Conservation (phyloP, 1,140 invertebrate genomes). For the roundworm (Caenorhabditis elegans) region WBcel235 BX284605.5:3123501-3124000, state of each 20-base stretch:
- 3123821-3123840: background rate
- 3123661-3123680: background rate
- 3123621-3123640: background rate
- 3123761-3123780: background rate
- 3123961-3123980: background rate
- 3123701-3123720: too few relatives aligned
- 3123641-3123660: background rate
- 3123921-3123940: background rate
- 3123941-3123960: background rate
- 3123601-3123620: background rate
- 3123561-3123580: background rate
- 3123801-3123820: background rate
- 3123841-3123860: background rate
- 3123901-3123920: background rate
- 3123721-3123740: too few relatives aligned
- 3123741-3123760: background rate
- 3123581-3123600: background rate
- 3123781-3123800: background rate
- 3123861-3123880: background rate
- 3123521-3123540: too few relatives aligned
- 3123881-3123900: background rate
- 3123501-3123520: too few relatives aligned
- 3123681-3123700: background rate
- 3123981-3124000: background rate
- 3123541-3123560: too few relatives aligned